phyloP scores from a whole-genome alignment of 2,113 vertebrate species.

The Pristiophorus japonicus region DNA sequence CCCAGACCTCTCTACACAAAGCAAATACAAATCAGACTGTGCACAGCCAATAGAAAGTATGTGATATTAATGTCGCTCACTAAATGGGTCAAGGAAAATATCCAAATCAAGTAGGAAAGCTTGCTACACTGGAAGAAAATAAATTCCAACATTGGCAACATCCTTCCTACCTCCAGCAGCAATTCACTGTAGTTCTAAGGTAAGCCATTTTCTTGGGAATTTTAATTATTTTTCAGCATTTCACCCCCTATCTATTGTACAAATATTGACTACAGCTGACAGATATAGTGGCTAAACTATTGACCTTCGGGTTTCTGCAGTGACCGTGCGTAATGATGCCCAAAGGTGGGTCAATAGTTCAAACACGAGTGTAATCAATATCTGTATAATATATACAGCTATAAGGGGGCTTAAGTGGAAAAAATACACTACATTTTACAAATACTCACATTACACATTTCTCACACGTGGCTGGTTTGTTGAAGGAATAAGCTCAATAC shows the following conservation, averaged over 20 bases:
- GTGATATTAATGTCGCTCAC: background rate
- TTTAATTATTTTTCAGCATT: background rate
- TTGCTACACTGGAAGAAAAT: background rate
- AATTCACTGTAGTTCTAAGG: background rate
- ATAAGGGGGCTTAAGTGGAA: background rate
- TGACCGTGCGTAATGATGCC: too few species aligned
- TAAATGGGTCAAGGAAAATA: background rate
- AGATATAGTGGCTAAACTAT: background rate
- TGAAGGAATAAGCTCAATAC: background rate
- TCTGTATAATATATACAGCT: background rate
- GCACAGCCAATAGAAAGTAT: background rate
- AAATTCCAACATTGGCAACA: background rate
- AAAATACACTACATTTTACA: background rate
- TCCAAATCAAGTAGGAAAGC: background rate
- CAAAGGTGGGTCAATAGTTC: background rate
- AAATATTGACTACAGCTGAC: background rate
- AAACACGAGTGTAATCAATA: background rate
- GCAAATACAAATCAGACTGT: background rate
- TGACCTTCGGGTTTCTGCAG: background rate
- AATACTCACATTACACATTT: background rate
- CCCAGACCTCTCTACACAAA: background rate
- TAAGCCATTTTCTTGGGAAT: background rate
- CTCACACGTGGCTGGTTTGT: background rate
- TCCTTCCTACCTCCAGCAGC: background rate
- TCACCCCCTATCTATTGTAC: background rate